Conservation (phyloP, 2,888 invertebrate species). For the Clitarchus hookeri region DNA sequence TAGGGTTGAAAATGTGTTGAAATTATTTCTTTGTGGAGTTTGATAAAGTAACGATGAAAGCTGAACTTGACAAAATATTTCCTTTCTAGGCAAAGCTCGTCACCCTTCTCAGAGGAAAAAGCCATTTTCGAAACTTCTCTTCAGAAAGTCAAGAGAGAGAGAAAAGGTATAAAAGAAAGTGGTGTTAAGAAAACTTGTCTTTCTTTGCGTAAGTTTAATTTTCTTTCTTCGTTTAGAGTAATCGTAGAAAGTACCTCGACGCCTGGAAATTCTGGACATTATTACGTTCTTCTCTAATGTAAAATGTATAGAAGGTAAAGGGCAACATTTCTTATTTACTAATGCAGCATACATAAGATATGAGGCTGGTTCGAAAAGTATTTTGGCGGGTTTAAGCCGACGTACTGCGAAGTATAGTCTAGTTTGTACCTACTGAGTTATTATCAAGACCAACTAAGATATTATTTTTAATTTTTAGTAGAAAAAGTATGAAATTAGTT, state of each 20-base stretch:
- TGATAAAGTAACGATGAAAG: background rate
- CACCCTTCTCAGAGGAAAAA: background rate
- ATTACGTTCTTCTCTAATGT: background rate
- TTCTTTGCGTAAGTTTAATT: background rate
- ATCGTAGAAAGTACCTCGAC: background rate
- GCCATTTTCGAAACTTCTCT: slow-evolving; percentile 14
- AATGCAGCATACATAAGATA: background rate
- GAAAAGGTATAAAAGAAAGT: background rate
- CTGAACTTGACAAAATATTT: slow-evolving; percentile 4
- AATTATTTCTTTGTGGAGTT: slow-evolving; percentile 9
- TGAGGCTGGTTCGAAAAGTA: background rate
- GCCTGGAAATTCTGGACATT: slow-evolving; percentile 14
- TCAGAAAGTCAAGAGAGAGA: background rate
- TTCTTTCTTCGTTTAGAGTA: background rate
- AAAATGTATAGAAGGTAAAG: background rate
- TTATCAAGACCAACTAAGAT: no score
- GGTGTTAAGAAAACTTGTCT: background rate
- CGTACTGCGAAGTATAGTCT: no score
- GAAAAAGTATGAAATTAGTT: no score
- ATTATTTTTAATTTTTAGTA: no score
- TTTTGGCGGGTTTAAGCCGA: no score
- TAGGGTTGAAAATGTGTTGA: background rate
- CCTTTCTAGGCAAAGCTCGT: background rate
- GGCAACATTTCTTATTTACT: background rate
- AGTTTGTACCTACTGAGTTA: no score